Conservation (phyloP, 1,140 invertebrate species). For the Drosophila pseudoananassae region DNA sequence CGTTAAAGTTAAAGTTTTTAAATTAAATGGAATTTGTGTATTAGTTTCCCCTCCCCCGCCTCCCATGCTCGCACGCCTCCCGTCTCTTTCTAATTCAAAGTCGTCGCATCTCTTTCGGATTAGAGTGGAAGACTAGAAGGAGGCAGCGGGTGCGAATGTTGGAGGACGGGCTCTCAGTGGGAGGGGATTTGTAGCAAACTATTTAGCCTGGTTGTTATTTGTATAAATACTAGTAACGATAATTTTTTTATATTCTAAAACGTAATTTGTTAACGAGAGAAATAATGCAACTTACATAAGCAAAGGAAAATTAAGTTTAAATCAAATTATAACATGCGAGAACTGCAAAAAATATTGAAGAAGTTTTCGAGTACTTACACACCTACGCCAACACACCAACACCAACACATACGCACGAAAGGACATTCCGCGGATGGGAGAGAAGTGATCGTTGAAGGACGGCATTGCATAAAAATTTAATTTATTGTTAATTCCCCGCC, state of each 20-base stretch:
- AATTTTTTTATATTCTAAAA: conserved; percentile 30
- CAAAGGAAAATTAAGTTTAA: conserved; percentile 42
- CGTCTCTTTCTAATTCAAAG: neutral
- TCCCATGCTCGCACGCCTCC: conserved; percentile 3
- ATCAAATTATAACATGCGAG: conserved; percentile 40
- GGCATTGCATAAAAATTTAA: conserved; percentile 49
- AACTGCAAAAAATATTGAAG: conserved; percentile 6
- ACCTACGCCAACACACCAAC: conserved; percentile 2
- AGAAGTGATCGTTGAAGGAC: conserved; percentile 31
- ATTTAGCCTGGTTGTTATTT: conserved; percentile 61
- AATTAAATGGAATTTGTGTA: conserved; percentile 60
- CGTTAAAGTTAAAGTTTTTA: conserved; percentile 66
- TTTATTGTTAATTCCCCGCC: conserved; percentile 44
- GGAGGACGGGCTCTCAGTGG: conserved; percentile 32
- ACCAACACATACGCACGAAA: conserved; percentile 28
- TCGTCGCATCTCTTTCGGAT: neutral
- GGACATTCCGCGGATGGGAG: conserved; percentile 55
- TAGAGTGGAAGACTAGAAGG: neutral
- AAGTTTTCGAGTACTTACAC: conserved; percentile 54
- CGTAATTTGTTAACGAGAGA: conserved; percentile 48
- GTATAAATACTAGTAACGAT: conserved; percentile 45
- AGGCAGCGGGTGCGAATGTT: neutral
- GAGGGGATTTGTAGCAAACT: conserved; percentile 44
- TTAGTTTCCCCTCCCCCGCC: conserved; percentile 31
- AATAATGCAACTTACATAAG: conserved; percentile 38